phyloP scores from a whole-genome alignment of 2,888 invertebrate species.

The Eilema sororculum region DNA sequence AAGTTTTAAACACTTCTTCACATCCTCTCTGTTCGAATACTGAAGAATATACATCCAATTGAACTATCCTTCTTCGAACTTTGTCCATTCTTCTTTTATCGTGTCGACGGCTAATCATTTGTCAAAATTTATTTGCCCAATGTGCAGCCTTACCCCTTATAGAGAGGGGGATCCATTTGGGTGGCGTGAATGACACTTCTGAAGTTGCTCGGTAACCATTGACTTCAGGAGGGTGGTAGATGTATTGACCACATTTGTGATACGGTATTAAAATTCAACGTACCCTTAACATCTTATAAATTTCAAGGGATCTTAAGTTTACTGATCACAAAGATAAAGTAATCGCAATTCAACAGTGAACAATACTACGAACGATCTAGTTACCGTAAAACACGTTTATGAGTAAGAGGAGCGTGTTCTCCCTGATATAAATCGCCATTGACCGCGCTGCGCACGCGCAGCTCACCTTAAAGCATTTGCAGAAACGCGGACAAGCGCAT shows the following conservation, averaged over 20 bases:
- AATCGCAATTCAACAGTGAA: slow-evolving; percentile 6
- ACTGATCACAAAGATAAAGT: background rate
- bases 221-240: background rate
- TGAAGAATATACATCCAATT: background rate
- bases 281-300: background rate
- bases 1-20: background rate
- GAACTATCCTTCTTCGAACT: background rate
- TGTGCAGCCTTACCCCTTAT: background rate
- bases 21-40: no score
- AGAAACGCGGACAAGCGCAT: slow-evolving; percentile 74
- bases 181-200: background rate
- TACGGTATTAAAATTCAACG: background rate
- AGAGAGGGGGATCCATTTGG: background rate
- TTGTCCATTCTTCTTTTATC: background rate
- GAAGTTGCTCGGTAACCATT: background rate
- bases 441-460: slow-evolving; percentile 57
- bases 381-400: slow-evolving; percentile 38
- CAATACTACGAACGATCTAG: slow-evolving; percentile 26
- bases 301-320: background rate
- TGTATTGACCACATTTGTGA: background rate
- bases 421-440: slow-evolving; percentile 60
- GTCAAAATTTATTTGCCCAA: no score
- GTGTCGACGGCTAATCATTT: no score
- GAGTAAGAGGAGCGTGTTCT: slow-evolving; percentile 18
- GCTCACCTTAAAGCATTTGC: slow-evolving; percentile 64